Percentiles rank a stretch among this genome's conserved stretches.
These are phyloP conservation scores for Plectrocnemia conspersa DNA, from an alignment of 1,140 invertebrate genomes.

Conservation along the genomic window DNA sequence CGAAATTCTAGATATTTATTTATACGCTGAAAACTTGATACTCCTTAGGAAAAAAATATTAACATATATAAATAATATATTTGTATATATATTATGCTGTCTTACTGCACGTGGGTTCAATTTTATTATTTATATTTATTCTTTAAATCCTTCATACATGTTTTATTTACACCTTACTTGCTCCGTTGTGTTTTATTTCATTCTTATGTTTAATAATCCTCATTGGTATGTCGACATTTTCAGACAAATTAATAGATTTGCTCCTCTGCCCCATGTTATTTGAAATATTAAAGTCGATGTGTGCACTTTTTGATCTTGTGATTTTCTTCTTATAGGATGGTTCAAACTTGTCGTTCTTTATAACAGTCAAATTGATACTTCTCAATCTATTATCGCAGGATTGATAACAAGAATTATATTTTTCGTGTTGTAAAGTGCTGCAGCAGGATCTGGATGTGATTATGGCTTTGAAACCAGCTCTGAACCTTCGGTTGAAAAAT, in stretches of 20 bases:
- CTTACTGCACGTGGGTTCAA: too few relatives aligned
- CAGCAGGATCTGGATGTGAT: constrained; percentile 42
- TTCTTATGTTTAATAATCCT: constrained; percentile 18
- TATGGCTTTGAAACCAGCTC: constrained; percentile 56
- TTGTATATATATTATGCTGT: too few relatives aligned
- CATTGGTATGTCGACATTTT: constrained; percentile 29
- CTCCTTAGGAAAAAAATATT: too few relatives aligned
- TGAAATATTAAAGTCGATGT: constrained; percentile 27
- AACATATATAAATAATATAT: too few relatives aligned
- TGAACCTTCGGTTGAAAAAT: constrained; percentile 63
- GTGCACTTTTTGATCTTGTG: constrained; percentile 30
- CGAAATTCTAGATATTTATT: too few relatives aligned
- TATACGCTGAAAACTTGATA: too few relatives aligned
- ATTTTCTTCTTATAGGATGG: constrained; percentile 29
- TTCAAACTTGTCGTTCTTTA: constrained; percentile 29
- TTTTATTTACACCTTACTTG: constrained; percentile 26
- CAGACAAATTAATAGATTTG: constrained; percentile 27
- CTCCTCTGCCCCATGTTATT: constrained; percentile 27
- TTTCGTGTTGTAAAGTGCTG: constrained; percentile 37
- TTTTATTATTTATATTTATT: too few relatives aligned
- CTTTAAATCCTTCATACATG: too few relatives aligned
- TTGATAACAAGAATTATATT: constrained; percentile 33
- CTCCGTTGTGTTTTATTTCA: constrained; percentile 28
- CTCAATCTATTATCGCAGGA: constrained; percentile 30
- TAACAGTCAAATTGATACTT: constrained; percentile 22